Evolutionary conservation across 2,888 invertebrate genomes (phyloP).

Genomic region (Lithophane ornitopus): DNA sequence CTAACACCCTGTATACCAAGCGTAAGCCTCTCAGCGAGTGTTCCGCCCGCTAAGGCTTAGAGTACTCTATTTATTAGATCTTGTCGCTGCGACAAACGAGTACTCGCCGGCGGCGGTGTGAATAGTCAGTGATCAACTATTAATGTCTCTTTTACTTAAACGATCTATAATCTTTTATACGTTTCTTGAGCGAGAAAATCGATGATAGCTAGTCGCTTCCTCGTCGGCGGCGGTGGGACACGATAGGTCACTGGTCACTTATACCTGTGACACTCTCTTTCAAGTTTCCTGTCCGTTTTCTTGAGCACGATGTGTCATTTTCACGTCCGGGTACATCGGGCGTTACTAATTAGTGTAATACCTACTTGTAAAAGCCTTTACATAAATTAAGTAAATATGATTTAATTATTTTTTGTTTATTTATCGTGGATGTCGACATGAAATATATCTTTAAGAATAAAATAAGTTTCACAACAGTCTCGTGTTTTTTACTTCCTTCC

Average conservation of each 20-base stretch:
- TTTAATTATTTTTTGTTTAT: neutral
- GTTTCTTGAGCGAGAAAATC: too few relatives aligned
- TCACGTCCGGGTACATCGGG: neutral
- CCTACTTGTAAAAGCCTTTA: neutral
- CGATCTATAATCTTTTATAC: too few relatives aligned
- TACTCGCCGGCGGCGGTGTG: too few relatives aligned
- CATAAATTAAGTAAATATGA: neutral
- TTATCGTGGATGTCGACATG: neutral
- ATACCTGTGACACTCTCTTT: neutral
- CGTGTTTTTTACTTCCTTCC: neutral
- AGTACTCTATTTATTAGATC: too few relatives aligned
- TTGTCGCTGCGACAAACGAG: too few relatives aligned
- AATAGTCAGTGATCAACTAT: too few relatives aligned
- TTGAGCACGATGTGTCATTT: neutral
- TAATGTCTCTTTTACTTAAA: too few relatives aligned
- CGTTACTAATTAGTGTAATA: neutral
- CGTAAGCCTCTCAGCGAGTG: too few relatives aligned
- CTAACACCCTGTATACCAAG: too few relatives aligned
- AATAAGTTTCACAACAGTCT: neutral
- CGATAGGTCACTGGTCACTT: too few relatives aligned
- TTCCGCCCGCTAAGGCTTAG: too few relatives aligned
- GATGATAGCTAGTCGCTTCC: neutral
- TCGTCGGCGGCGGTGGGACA: neutral
- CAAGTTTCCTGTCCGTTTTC: neutral
- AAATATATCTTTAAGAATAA: neutral